phyloP scores from a whole-genome alignment of 2,888 invertebrate species.

The Leuctra nigra region DNA sequence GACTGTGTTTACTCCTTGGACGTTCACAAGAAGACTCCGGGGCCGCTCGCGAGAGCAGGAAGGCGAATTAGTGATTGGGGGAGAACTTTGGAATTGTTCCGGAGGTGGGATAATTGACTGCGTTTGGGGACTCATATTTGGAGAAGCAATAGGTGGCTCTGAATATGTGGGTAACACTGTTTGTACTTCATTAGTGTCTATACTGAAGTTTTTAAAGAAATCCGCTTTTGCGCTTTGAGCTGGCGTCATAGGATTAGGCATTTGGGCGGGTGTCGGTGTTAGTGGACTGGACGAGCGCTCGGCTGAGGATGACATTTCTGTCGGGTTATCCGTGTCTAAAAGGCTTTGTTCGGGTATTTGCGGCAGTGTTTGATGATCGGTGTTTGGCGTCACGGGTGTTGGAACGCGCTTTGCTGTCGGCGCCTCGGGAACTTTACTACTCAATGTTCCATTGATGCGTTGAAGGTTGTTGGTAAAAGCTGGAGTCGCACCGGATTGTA shows the following conservation, averaged over 20 bases:
- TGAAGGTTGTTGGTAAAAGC: slow-evolving; percentile 39
- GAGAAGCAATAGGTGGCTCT: slow-evolving; percentile 35
- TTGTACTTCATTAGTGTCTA: background rate
- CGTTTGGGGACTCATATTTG: slow-evolving; percentile 39
- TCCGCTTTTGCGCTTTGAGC: background rate
- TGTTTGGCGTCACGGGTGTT: slow-evolving; percentile 21
- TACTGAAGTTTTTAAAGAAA: background rate
- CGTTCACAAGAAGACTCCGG: slow-evolving; percentile 45
- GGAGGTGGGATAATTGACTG: slow-evolving; percentile 65
- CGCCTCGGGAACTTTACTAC: slow-evolving; percentile 36
- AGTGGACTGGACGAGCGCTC: slow-evolving; percentile 21
- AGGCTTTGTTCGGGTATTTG: slow-evolving; percentile 58
- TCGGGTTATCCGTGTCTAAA: slow-evolving; percentile 54
- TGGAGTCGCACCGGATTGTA: slow-evolving; percentile 55
- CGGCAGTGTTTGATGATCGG: slow-evolving; percentile 42
- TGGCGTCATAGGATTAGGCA: too few species aligned
- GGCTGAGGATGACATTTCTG: slow-evolving; percentile 39
- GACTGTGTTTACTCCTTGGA: slow-evolving; percentile 49
- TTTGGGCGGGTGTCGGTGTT: too few species aligned
- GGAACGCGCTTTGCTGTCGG: slow-evolving; percentile 28
- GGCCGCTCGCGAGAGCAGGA: slow-evolving; percentile 44
- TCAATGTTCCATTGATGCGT: slow-evolving; percentile 36
- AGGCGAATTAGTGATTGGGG: slow-evolving; percentile 21
- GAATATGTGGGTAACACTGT: background rate
- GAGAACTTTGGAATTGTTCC: slow-evolving; percentile 54